A percentile compares a stretch with the other conserved stretches of the same genome.
Conservation (phyloP, 2,888 invertebrate genomes). For the Nephrotoma guestfalica region DNA sequence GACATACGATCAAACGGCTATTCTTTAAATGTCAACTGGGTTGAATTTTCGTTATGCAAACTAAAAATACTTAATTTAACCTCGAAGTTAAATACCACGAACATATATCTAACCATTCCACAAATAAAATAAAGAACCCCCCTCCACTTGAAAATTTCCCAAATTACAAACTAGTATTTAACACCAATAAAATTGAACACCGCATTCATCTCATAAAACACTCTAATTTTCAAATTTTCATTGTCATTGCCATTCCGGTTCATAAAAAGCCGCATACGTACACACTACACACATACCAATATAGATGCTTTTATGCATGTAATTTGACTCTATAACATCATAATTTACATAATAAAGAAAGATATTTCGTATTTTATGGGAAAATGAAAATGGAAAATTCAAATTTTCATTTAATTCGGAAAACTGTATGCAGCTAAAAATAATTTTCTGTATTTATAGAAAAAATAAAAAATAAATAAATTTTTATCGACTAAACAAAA, state of each 20-base stretch:
- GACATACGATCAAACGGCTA: too few species aligned
- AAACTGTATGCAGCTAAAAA: not conserved
- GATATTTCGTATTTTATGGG: not conserved
- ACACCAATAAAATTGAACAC: too few species aligned
- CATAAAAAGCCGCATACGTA: not conserved
- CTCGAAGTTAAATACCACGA: too few species aligned
- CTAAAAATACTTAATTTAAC: too few species aligned
- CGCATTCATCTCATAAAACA: not conserved
- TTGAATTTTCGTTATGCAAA: too few species aligned
- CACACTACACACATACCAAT: not conserved
- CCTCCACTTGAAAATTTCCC: not conserved
- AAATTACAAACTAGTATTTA: not conserved
- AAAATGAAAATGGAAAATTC: not conserved
- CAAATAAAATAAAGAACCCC: too few species aligned
- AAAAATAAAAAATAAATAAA: not conserved
- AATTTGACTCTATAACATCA: not conserved
- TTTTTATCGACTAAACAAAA: not conserved
- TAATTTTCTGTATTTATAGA: not conserved
- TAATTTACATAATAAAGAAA: not conserved
- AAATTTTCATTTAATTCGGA: not conserved
- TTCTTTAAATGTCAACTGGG: too few species aligned
- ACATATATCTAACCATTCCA: too few species aligned
- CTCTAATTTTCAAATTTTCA: not conserved
- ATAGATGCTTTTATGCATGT: not conserved
- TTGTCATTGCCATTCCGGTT: not conserved